Base-by-base conservation (phyloP, 1,140 invertebrate genomes). In the Philopotamus ludificatus region DNA sequence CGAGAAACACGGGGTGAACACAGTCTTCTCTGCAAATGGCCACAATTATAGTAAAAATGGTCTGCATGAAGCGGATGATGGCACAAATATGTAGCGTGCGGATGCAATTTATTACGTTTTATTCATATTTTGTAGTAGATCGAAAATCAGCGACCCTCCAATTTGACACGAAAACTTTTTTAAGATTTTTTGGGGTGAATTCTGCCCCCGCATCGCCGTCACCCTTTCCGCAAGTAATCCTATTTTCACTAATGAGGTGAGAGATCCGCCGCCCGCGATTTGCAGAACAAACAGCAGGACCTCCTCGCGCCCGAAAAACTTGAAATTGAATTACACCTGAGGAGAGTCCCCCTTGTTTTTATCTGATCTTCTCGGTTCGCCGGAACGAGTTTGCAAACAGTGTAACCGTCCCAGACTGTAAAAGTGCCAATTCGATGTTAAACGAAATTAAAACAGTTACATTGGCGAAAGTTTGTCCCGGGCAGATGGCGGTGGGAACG, bases 241-340 rank as follows among this genome's bases (percentile, higher is more conserved):
- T 47, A 58, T 67, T 60, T n/a, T 59, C 61, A 60, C 61, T 67
- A 67, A 67, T 63, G 61, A 67, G 51, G 61, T 67, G 66, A 67
- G 55, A 54, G 45, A 60, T 58, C 41, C 51, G 20, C 59, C 54
- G 44, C 54, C 20, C 28, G 51, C 57, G 63, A 68, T 68, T 68
- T 28, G 50, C 21, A 61, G 53, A 65, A 65, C 65, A 68, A 68
- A 68, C 66, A 65, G 28, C 49, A 42, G 63, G 55, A 62, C 42
- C 64, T 68, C 51, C 57, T 34, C 26, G 21, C 45, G 53, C n/a
- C n/a, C n/a, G 59, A 57, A 68, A 68, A 68, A 68, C 67, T 68
- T 68, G 28, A 65, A 68, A 68, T 65, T 65, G 63, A 68, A 68
- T 68, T 68, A 65, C 63, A 65, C 67, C 67, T 68, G 63, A 65